A percentile compares a stretch with the other conserved stretches of the same genome.
These are phyloP conservation scores for Cydia strobilella DNA, from an alignment of 1,140 invertebrate species.

Conservation along the genomic window DNA sequence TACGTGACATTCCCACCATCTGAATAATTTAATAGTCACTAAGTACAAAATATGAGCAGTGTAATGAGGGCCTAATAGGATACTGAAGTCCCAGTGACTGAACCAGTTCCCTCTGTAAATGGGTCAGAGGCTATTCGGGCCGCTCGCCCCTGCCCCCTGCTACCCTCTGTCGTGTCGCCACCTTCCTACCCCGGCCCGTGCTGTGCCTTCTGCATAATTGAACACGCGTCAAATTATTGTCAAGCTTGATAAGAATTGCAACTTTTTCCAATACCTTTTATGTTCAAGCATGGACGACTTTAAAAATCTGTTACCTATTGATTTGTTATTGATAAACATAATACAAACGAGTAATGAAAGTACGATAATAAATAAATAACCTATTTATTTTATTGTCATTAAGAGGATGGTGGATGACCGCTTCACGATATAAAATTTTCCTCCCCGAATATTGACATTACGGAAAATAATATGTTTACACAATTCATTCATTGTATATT, in stretches of 20 bases:
- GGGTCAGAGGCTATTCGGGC: conserved; percentile 76
- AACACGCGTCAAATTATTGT: conserved; percentile 75
- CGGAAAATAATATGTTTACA: too few species aligned
- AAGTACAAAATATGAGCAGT: conserved; percentile 41
- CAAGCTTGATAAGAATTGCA: conserved; percentile 54
- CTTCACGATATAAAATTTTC: too few species aligned
- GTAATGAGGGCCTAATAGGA: conserved; percentile 41
- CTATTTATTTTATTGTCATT: too few species aligned
- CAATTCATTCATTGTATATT: too few species aligned
- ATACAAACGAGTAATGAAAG: too few species aligned
- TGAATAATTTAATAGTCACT: conserved; percentile 30
- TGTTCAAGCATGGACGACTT: conserved; percentile 33
- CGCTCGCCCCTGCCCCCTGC: conserved; percentile 43
- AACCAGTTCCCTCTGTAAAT: conserved; percentile 70
- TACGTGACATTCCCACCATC: not conserved
- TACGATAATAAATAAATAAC: too few species aligned
- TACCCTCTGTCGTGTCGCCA: conserved; percentile 47
- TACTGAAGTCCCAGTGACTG: conserved; percentile 61
- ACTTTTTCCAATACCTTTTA: conserved; percentile 47
- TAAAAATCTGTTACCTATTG: too few species aligned
- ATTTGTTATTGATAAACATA: too few species aligned
- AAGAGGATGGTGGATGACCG: too few species aligned
- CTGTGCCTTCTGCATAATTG: conserved; percentile 74
- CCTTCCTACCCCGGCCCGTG: conserved; percentile 54
- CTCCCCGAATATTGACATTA: too few species aligned